Evolutionary conservation across 2,797 vertebrate species (phyloP), one percentile per base, ranked within the genome.

Genomic region (Phaenicophaeus curvirostris): DNA sequence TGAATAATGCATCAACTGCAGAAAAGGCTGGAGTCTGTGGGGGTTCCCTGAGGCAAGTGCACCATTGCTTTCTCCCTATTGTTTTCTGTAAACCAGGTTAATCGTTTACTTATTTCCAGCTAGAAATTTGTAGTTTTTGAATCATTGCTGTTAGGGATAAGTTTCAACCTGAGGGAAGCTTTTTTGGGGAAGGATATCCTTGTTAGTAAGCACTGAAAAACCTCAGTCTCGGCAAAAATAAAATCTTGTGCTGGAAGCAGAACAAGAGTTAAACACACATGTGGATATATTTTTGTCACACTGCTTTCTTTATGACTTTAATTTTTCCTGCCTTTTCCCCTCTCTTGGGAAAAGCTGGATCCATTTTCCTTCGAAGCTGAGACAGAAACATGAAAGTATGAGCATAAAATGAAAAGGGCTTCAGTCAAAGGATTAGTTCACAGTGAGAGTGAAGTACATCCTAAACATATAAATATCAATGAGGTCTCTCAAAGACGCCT

Each of bases 381-480:
- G n/a, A 33, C 9, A 90, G 42, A 93, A 79, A 62, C 25, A 5
- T 85, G 72, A 28, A 90, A 77, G 46, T 53, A 69, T 37, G 41
- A 73, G 13, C 58, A 68, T 27, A 85, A 76, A 94, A 87, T 51
- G 8, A 62, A 90, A 91, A 72, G 28, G 35, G 79, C 25, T 90
- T 84, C 50, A 80, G 35, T 81, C 25, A 89, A 95, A 94, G 16
- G 16, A 35, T 78, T 66, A 81, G 51, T 66, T 96, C 89, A 79
- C 72, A 78, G 42, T 0, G 3, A 78, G 20, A 81, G 39, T 50
- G 42, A 58, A 76, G 19, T 68, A 35, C 25, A 66, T 72, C 61
- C 48, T 72, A 92, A 86, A 84, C 55, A 66, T 76, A 93, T 92
- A 88, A 92, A 65, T 91, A 91, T 90, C 93, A 96, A 58, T 71